These are phyloP conservation scores for Rhingia campestris DNA, from an alignment of 2,888 invertebrate genomes.

Conservation along the genomic window DNA sequence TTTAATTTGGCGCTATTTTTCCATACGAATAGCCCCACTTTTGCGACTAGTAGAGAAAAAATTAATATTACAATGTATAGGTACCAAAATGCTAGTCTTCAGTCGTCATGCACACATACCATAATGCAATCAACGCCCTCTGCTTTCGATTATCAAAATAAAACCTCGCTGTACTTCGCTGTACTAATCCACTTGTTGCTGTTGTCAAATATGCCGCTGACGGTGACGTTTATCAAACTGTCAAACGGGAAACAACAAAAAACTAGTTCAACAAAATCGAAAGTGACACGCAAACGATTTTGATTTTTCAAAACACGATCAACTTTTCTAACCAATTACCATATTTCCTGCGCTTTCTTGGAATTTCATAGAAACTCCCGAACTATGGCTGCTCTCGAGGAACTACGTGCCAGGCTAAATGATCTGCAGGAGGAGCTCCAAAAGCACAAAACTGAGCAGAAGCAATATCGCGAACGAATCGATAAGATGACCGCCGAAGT, in stretches of 20 bases:
- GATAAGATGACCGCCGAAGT: conserved; percentile 97
- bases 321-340: neutral
- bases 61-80: too few relatives aligned
- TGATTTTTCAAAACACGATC: neutral
- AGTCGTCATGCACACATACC: too few relatives aligned
- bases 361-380: neutral
- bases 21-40: too few relatives aligned
- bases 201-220: neutral
- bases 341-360: neutral
- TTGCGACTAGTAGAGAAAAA: too few relatives aligned
- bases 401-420: conserved; percentile 85
- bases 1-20: too few relatives aligned
- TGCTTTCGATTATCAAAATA: neutral
- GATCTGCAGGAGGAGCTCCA: conserved; percentile 87
- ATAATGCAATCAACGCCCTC: neutral
- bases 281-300: conserved; percentile 75
- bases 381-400: conserved; percentile 86
- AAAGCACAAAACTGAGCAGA: conserved; percentile 76
- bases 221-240: conserved; percentile 25
- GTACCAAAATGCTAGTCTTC: too few relatives aligned
- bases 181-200: conserved; percentile 17
- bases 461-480: conserved; percentile 87
- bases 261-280: conserved; percentile 17
- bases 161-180: conserved; percentile 38
- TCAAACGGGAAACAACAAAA: conserved; percentile 77